Base-by-base conservation (phyloP, 2,888 invertebrate species). In the Chrysopilus asiliformis region DNA sequence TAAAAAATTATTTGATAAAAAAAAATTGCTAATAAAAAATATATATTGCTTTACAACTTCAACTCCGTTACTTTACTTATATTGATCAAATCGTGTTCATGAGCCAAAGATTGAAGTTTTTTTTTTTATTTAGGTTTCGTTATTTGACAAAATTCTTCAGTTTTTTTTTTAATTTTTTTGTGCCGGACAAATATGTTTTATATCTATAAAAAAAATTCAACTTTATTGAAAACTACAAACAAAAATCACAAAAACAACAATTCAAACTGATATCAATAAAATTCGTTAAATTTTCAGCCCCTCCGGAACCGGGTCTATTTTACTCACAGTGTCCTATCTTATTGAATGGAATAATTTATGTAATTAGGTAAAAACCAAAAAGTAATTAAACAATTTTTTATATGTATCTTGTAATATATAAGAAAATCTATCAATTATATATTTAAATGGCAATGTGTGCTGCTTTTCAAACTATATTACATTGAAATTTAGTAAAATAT, bases 301-400 rank as follows among this genome's bases (percentile, higher is more conserved):
- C 56, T 47, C 54, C 58, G 55, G 60, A 62, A 50, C 55, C 59
- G 53, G 59, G 59, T 53, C 53, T 60, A 50, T 51, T 59, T 53
- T 60, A 60, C 53, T 57, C 60, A 52, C 60, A 60, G 55, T 59
- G 60, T 53, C 62, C 63, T 46, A 55, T 61, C 54, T 54, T 60
- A 56, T 57, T 61, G 56, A 60, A 60, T 52, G 60, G 60, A 55
- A 58, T 60, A 48, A 57, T 62, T 55, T 60, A 60, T 53, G 55
- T 62, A 50, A 61, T 62, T 60, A 60, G 60, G 60, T 60, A 59
- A 56, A 53, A 49, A 48, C 31, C 32, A 34, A 30, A 8, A 33
- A 31, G 19, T 6, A 33, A 15, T n/a, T 33, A 25, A 13, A 24
- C 26, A 19, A 12, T 24, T 38, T 38, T 27, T 38, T 24, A 10